A percentile compares a stretch with the other conserved stretches of the same genome.
Evolutionary conservation across 30 jellyfish, hydroid and myxozoan species (phyloP).

Genomic region (Aurelia sp.): DNA sequence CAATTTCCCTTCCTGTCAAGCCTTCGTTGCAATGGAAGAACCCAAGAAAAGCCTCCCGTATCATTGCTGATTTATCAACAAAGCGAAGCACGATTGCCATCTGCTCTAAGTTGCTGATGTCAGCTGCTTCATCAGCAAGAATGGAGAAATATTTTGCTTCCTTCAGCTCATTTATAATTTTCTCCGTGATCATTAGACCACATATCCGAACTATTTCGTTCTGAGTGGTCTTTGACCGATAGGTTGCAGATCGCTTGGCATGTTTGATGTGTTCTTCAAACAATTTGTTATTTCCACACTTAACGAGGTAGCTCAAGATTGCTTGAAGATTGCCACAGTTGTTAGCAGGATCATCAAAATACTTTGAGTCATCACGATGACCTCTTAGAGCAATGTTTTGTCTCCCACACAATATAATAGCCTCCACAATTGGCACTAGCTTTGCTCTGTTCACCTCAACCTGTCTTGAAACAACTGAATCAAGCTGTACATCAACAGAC

Average conservation of each 20-base stretch:
- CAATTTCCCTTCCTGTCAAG: conserved; percentile 62
- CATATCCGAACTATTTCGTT: conserved; percentile 66
- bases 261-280: conserved; percentile 27
- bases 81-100: conserved; percentile 54
- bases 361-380: conserved; percentile 44
- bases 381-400: conserved; percentile 58
- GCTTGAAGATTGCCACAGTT: conserved; percentile 40
- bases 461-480: background rate
- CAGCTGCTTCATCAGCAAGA: conserved; percentile 63
- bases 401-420: conserved; percentile 63
- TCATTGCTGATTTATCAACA: conserved; percentile 31
- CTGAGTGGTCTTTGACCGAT: conserved; percentile 74
- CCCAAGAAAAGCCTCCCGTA: conserved; percentile 80
- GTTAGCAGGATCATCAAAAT: background rate
- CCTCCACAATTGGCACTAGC: conserved; percentile 53
- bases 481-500: conserved; percentile 14
- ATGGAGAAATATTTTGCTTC: conserved; percentile 31
- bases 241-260: conserved; percentile 48
- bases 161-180: conserved; percentile 15
- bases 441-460: conserved; percentile 26
- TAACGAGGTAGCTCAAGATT: conserved; percentile 9
- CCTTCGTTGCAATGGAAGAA: conserved; percentile 77
- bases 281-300: conserved; percentile 28
- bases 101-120: conserved; percentile 2
- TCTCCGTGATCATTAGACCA: conserved; percentile 45